Evolutionary conservation across 2,797 vertebrate species (phyloP).

Genomic region (Anguilla megastoma): DNA sequence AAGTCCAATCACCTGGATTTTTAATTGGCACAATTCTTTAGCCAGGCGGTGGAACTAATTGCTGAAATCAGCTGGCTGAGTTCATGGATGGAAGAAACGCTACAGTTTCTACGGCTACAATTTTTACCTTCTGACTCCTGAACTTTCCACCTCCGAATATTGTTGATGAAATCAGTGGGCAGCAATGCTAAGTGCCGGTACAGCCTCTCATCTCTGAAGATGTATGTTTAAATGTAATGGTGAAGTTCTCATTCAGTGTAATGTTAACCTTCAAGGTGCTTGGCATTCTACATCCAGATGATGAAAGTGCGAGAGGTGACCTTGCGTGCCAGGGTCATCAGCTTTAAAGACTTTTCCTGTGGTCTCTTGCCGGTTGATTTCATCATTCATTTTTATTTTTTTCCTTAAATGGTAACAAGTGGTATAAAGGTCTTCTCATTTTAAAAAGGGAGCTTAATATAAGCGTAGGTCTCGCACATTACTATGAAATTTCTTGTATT

Average conservation of each 20-base stretch:
- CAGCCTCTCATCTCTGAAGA: background rate
- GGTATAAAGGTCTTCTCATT: too few species aligned
- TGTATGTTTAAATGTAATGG: background rate
- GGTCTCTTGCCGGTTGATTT: too few species aligned
- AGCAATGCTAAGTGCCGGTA: background rate
- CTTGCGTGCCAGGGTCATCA: too few species aligned
- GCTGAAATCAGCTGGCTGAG: background rate
- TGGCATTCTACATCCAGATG: background rate
- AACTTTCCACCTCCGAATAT: background rate
- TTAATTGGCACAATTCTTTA: background rate
- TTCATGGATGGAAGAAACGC: background rate
- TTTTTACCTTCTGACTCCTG: background rate
- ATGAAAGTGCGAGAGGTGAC: background rate
- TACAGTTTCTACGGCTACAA: background rate
- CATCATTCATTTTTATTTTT: too few species aligned
- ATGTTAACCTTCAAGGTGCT: background rate
- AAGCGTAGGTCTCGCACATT: background rate
- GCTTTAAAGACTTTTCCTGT: too few species aligned
- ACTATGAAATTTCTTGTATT: background rate
- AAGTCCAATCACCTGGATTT: background rate
- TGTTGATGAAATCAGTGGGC: background rate
- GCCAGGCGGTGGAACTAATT: background rate
- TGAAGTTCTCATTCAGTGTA: background rate
- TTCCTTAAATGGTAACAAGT: too few species aligned
- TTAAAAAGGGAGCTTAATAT: background rate